Evolutionary conservation across 92 coral and sea anemone genomes (phyloP).

Genomic region (Galaxea fascicularis): DNA sequence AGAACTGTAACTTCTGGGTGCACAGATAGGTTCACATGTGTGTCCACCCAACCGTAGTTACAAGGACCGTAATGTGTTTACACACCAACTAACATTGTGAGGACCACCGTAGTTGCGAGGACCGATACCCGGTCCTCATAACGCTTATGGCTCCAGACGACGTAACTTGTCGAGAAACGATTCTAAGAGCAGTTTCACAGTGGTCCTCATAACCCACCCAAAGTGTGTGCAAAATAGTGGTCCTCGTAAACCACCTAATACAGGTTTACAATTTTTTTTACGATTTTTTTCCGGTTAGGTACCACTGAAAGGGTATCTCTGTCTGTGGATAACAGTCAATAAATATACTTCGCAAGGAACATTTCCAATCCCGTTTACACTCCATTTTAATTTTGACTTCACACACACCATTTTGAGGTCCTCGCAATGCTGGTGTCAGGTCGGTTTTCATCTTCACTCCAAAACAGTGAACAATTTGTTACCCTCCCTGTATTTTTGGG

Average conservation of each 20-base stretch:
- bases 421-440: no score
- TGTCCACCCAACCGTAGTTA: neutral
- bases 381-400: conserved; percentile 14
- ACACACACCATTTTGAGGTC: no score
- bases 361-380: conserved; percentile 7
- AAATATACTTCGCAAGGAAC: neutral
- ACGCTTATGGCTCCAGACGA: neutral
- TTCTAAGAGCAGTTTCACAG: neutral
- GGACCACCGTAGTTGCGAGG: conserved; percentile 5
- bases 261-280: conserved; percentile 2
- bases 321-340: neutral
- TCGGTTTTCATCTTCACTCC: no score
- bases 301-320: neutral
- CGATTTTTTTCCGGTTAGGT: no score
- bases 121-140: conserved; percentile 9
- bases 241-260: conserved; percentile 15
- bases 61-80: neutral
- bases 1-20: no score
- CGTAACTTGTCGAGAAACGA: neutral
- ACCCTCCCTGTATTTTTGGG: no score
- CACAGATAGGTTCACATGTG: no score
- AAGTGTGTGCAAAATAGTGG: conserved; percentile 13
- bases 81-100: neutral
- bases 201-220: conserved; percentile 15
- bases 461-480: no score